Evolutionary conservation across 2,797 vertebrate species (phyloP).

Genomic region (Cynodonichthys magdalenae): DNA sequence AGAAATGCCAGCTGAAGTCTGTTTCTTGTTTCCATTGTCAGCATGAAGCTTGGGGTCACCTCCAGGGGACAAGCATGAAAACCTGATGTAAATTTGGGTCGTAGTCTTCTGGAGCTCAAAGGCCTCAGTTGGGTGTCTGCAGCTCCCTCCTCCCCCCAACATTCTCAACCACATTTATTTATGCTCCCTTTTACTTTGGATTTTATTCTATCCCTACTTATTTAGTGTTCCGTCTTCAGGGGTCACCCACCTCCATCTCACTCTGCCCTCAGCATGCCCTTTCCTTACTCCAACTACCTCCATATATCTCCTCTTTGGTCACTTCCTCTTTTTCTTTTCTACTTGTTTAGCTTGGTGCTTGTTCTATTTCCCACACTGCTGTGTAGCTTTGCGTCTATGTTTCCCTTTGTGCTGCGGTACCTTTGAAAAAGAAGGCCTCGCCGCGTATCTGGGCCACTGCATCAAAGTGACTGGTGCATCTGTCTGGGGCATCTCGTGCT

Average conservation of each 20-base stretch:
- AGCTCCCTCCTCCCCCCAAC: constrained; percentile 8
- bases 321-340: too few species aligned
- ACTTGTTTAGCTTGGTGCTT: constrained; percentile 10
- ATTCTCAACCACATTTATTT: not conserved
- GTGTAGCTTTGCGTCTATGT: constrained; percentile 27
- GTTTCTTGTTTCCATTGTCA: constrained; percentile 47
- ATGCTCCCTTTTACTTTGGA: constrained; percentile 30
- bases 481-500: constrained; percentile 86
- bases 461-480: constrained; percentile 86
- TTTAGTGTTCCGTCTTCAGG: constrained; percentile 14
- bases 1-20: constrained; percentile 24
- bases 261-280: too few species aligned
- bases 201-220: constrained; percentile 28
- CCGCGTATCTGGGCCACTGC: constrained; percentile 98
- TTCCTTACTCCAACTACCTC: too few species aligned
- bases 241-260: too few species aligned
- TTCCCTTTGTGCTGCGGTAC: constrained; percentile 43
- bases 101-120: constrained; percentile 42
- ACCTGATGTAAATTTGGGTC: constrained; percentile 54
- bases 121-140: constrained; percentile 23
- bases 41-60: constrained; percentile 43
- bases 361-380: constrained; percentile 26
- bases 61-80: constrained; percentile 59
- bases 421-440: constrained; percentile 93
- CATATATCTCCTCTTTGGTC: too few species aligned